Conservation (phyloP, 2,797 vertebrate genomes). For the Carcharodon carcharias region DNA sequence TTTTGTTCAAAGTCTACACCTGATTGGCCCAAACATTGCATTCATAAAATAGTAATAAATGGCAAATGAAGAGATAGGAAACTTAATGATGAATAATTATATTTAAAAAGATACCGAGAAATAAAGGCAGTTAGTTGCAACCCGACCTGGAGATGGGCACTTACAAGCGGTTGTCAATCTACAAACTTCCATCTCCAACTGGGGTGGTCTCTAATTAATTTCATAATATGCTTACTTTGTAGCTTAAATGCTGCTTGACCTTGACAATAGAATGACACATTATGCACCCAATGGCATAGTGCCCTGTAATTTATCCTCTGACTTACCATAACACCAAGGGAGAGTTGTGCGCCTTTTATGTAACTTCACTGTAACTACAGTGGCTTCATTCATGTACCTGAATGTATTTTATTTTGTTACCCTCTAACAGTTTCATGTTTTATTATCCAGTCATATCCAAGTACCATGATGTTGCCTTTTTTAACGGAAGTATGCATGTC, state of each 20-base stretch:
- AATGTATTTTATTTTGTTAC: not conserved
- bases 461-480: not conserved
- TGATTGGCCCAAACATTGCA: not conserved
- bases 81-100: not conserved
- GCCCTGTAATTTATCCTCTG: not conserved
- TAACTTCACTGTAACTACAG: not conserved
- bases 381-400: not conserved
- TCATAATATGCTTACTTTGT: not conserved
- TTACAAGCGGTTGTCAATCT: not conserved
- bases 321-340: not conserved
- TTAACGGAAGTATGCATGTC: not conserved
- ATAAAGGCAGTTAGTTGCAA: not conserved
- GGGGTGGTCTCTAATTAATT: not conserved
- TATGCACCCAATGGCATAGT: not conserved
- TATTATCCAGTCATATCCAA: not conserved
- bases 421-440: not conserved
- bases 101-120: not conserved
- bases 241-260: not conserved
- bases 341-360: not conserved
- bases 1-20: not conserved
- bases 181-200: not conserved
- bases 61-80: not conserved
- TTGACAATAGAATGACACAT: not conserved
- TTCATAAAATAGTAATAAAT: not conserved
- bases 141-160: not conserved